A percentile compares a stretch with the other conserved stretches of the same genome.
Evolutionary conservation across 2,113 vertebrate species (phyloP).

Genomic region (Petrocephalus microphthalmus): DNA sequence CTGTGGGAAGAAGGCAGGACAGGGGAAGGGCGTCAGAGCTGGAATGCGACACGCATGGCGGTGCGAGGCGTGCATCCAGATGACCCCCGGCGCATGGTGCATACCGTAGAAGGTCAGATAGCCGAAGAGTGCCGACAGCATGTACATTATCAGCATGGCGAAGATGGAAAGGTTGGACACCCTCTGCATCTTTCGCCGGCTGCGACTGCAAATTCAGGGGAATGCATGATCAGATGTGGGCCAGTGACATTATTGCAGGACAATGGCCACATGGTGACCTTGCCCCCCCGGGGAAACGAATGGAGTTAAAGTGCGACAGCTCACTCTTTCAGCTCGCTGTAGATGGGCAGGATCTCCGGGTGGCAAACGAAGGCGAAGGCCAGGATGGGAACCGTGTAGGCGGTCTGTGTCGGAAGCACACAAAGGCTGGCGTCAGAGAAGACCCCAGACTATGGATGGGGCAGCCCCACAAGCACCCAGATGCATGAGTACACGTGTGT

Average conservation of each 20-base stretch:
- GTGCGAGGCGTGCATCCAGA: not conserved
- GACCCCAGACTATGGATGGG: not conserved
- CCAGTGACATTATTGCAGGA: not conserved
- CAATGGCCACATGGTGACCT: not conserved
- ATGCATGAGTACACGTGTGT: not conserved
- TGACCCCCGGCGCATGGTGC: constrained; percentile 6
- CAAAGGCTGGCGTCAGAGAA: not conserved
- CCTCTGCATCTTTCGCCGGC: constrained; percentile 80
- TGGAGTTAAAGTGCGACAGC: constrained; percentile 23
- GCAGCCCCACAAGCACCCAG: not conserved
- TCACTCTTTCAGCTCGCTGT: constrained; percentile 98
- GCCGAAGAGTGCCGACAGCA: constrained; percentile 86
- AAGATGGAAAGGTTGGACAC: constrained; percentile 90
- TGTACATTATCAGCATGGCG: constrained; percentile 91
- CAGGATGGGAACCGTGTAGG: constrained; percentile 92
- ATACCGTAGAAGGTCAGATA: constrained; percentile 94
- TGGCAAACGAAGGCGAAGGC: constrained; percentile 97
- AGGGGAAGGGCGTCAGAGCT: not conserved
- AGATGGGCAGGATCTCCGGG: constrained; percentile 94
- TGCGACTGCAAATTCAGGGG: constrained; percentile 61
- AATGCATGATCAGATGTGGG: not conserved
- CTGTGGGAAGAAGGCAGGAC: constrained; percentile 45
- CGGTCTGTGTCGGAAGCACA: constrained; percentile 64
- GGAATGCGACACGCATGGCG: not conserved
- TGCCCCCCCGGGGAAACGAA: not conserved